These are phyloP conservation scores for Corbicula japonica DNA, from an alignment of 2,888 invertebrate species.

Conservation along the genomic window DNA sequence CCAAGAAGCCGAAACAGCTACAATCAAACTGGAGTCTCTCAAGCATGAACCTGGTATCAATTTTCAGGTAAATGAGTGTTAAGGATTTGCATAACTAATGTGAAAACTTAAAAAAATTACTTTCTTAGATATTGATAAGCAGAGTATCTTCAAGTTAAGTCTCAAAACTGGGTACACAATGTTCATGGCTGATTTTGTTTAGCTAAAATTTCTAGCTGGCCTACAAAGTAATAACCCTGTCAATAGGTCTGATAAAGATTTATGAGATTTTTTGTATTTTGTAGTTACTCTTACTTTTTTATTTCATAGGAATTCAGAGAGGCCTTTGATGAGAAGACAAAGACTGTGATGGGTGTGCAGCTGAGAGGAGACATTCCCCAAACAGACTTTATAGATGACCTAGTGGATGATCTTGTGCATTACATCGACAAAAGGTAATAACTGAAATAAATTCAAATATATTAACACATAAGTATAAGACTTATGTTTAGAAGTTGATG, in stretches of 20 bases:
- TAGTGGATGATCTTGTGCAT: slow-evolving; percentile 9
- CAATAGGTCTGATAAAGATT: neutral
- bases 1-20: neutral
- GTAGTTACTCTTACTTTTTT: neutral
- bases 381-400: neutral
- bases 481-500: neutral
- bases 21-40: slow-evolving; percentile 30
- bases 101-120: neutral
- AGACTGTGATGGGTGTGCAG: neutral
- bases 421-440: slow-evolving; percentile 4
- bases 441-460: neutral
- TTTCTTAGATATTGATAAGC: neutral
- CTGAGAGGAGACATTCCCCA: neutral
- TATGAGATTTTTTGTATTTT: neutral
- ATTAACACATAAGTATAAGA: neutral
- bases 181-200: neutral
- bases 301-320: neutral
- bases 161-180: no score
- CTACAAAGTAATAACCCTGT: neutral
- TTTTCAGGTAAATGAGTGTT: slow-evolving; percentile 15
- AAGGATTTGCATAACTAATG: neutral
- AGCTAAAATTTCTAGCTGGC: neutral
- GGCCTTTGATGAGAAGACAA: neutral
- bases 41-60: slow-evolving; percentile 12
- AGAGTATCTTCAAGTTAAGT: neutral